Evolutionary conservation across 1,140 invertebrate species (phyloP), one percentile per base, ranked within the genome.

Genomic region (Magallana angulata): DNA sequence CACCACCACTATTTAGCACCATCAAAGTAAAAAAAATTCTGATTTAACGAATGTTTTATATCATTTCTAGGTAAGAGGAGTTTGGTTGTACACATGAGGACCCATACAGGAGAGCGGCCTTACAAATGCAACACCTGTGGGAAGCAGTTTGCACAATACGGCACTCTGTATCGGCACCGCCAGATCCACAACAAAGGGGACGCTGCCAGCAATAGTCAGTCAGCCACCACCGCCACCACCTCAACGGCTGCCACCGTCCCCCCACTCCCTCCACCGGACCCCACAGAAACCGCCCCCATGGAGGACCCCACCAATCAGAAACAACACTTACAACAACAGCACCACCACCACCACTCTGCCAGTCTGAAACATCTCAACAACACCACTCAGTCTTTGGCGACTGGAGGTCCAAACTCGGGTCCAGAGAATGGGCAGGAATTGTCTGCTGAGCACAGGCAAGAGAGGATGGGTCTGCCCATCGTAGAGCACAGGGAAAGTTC

Each of bases 61-160:
- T 84, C 14, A 8, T 36, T 84, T 16, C 1, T 58, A 84, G 85
- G 85, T 6, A 87, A 87, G 30, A 57, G 81, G 7, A 87, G 81
- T 57, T 68, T 87, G 85, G 85, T 82, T 11, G 85, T 87, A 12
- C 85, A 87, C 36, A 30, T 81, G 57, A 76, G 85, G 30, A 82
- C 81, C 4, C 85, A 87, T 80, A 88, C 87, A 1, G 85, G 85
- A 1, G 85, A 86, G 56, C 86, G 86, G 57, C 88, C 85, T 48
- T 86, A 89, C 64, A 86, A 84, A 48, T 89, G 88, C 24, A 85
- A 84, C 60, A 76, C 83, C 57, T 89, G 88, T 12, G 88, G 88
- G 7, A 86, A 89, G 82, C 62, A 83, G 18, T 86, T 89, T 5
- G 64, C 85, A 16, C 88, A 87, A n/a, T 82, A 87, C 11, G 85